Evolutionary conservation across 2,888 invertebrate genomes (phyloP).

Genomic region (Ophion ventricosus): DNA sequence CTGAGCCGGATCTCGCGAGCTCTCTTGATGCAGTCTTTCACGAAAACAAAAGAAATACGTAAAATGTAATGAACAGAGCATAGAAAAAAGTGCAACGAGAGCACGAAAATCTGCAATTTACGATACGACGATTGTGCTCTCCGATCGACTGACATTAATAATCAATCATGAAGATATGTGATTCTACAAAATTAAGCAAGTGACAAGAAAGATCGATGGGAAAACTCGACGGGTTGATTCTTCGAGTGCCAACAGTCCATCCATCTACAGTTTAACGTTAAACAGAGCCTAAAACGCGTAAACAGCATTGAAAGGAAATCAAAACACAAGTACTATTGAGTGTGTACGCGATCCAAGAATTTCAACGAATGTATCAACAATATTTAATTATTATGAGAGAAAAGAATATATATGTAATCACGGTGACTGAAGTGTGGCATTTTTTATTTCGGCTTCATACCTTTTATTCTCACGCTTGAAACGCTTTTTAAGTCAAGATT

Average conservation of each 20-base stretch:
- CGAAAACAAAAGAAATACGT: slow-evolving; percentile 2
- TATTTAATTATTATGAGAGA: slow-evolving; percentile 61
- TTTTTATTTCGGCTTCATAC: background rate
- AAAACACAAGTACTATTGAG: slow-evolving; percentile 30
- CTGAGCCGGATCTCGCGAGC: slow-evolving; percentile 35
- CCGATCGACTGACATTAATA: slow-evolving; percentile 35
- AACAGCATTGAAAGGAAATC: slow-evolving; percentile 7
- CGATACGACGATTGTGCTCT: slow-evolving; percentile 3
- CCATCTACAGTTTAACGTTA: slow-evolving; percentile 20
- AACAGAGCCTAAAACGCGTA: slow-evolving; percentile 14
- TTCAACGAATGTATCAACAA: slow-evolving; percentile 64
- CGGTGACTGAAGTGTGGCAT: background rate
- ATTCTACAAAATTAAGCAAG: slow-evolving; percentile 41
- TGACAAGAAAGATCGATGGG: slow-evolving; percentile 15
- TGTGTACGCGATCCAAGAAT: slow-evolving; percentile 57
- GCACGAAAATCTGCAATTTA: slow-evolving; percentile 35
- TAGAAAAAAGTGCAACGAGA: background rate
- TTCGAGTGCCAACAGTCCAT: slow-evolving; percentile 42
- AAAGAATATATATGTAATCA: slow-evolving; percentile 23
- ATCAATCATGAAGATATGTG: slow-evolving; percentile 45
- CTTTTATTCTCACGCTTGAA: background rate
- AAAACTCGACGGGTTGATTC: slow-evolving; percentile 34
- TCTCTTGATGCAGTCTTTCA: slow-evolving; percentile 28
- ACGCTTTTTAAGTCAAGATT: background rate
- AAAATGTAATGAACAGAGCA: slow-evolving; percentile 15